Base-by-base conservation (phyloP, 2,888 invertebrate genomes). In the Labia minor region DNA sequence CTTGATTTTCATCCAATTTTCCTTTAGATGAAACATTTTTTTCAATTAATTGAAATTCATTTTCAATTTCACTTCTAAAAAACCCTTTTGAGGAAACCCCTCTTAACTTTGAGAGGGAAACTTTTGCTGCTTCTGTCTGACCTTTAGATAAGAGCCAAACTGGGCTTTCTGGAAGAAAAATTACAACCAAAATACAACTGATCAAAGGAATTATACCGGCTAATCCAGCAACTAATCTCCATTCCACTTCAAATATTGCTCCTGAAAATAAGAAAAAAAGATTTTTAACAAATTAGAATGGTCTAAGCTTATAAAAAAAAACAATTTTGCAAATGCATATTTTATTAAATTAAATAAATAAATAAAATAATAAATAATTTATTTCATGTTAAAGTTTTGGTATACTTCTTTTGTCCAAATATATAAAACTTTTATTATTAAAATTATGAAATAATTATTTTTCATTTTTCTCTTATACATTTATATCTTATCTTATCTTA, bases 121-220 rank as follows among this genome's bases (percentile, higher is more conserved):
- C 37, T 21, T 37, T 14, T 0, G 83, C 83, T 71, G 81, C 81
- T 1, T 78, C 77, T 14, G 77, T 70, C 8, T 80, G 76, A 65
- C 80, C 79, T 67, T 77, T 78, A 21, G 78, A 76, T 0, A 80
- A 74, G 16, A 83, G 73, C 83, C 83, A 84, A 2, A 79, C 73
- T 0, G 83, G 83, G 16, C 82, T 81, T 74, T 84, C 84, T 0
- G 83, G 81, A 19, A 83, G 74, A 21, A 79, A 71, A 37, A 78
- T 73, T 1, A 77, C 70, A 1, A 78, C 75, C 62, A 80, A 70
- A 16, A 49, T n/a, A 49, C n/a, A 49, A 49, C 49, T 49, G n/a
- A 49, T 14, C 6, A 68, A 0, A 11, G 69, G 67, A 3, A 68
- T 61, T 6, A 63, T 21, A 0, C 65, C 68, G 37, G 67, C 66